Percentiles rank a stretch among this genome's conserved stretches.
Conservation (phyloP, 1,140 invertebrate genomes). For the Drosophila ficusphila region DNA sequence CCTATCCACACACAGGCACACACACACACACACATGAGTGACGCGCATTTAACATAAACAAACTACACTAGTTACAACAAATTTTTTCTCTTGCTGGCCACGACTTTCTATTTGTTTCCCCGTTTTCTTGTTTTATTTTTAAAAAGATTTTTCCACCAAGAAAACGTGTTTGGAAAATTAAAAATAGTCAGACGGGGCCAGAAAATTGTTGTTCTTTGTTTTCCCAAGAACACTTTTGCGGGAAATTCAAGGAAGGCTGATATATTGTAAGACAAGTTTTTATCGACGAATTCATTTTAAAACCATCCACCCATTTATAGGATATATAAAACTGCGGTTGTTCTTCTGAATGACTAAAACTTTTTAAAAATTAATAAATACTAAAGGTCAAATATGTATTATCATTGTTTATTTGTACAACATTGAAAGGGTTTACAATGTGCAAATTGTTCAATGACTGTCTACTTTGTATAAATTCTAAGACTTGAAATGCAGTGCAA, state of each 20-base stretch:
- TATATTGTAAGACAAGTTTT: not conserved
- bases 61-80: conserved; percentile 60
- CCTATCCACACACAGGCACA: conserved; percentile 6
- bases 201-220: not conserved
- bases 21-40: conserved; percentile 19
- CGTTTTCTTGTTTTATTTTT: conserved; percentile 24
- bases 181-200: conserved; percentile 24
- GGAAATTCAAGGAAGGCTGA: not conserved
- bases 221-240: not conserved
- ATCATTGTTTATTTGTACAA: too few relatives aligned
- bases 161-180: conserved; percentile 73
- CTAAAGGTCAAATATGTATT: too few relatives aligned
- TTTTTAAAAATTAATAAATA: not conserved
- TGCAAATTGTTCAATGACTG: too few relatives aligned
- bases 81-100: conserved; percentile 39
- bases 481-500: too few relatives aligned
- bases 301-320: too few relatives aligned
- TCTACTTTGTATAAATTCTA: too few relatives aligned
- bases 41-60: conserved; percentile 75
- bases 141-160: conserved; percentile 3
- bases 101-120: conserved; percentile 62
- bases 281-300: not conserved
- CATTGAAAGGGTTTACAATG: too few relatives aligned
- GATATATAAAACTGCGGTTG: too few relatives aligned
- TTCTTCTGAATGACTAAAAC: too few relatives aligned